These are phyloP conservation scores for Gracilinanus agilis DNA, from an alignment of 2,113 vertebrate genomes.

Conservation along the genomic window DNA sequence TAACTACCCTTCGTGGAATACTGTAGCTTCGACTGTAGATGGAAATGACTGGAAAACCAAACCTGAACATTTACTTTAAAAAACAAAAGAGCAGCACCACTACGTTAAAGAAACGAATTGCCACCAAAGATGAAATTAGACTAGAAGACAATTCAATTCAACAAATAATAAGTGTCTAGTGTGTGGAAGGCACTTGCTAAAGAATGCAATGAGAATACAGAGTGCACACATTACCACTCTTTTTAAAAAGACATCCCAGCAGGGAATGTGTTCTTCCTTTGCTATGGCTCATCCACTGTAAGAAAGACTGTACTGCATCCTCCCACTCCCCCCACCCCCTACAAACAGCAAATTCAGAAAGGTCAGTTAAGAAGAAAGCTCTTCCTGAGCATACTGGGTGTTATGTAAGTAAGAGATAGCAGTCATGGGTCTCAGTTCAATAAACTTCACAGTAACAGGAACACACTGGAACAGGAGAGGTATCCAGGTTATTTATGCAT, in stretches of 20 bases:
- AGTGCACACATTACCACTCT: neutral
- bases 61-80: neutral
- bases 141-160: neutral
- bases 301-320: neutral
- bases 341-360: neutral
- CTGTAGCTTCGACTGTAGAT: neutral
- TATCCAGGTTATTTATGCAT: neutral
- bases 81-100: neutral
- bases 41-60: neutral
- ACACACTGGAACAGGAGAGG: neutral
- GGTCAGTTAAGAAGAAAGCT: neutral
- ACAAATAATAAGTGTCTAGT: neutral
- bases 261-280: neutral
- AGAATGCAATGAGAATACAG: neutral
- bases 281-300: neutral
- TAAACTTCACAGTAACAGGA: neutral
- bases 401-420: neutral
- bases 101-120: neutral
- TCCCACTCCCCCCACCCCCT: neutral
- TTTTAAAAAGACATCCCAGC: neutral
- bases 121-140: neutral
- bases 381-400: neutral
- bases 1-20: neutral
- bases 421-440: neutral
- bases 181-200: neutral